Base-by-base conservation (phyloP, 2,797 vertebrate genomes). In the Galagoides demidoff region DNA sequence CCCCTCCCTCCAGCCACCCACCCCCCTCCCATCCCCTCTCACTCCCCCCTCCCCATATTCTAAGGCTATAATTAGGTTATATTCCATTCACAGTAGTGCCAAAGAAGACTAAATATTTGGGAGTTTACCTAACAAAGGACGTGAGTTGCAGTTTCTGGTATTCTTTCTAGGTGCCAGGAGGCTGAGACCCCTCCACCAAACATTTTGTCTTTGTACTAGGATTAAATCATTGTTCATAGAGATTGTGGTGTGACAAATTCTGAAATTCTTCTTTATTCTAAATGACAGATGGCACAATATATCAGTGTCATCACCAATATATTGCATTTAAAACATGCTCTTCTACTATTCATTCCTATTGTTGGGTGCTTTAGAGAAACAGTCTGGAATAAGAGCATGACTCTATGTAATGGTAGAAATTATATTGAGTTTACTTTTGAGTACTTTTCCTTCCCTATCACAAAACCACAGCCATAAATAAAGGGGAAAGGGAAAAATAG, bases 261-360 rank as follows among this genome's bases (percentile, higher is more conserved):
- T 81, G 45, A 94, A 88, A 59, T 57, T 63, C 7, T 43, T 76
- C 49, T 93, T 94, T 89, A 93, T 85, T 88, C 77, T 85, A 61
- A 95, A 74, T 96, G 79, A 87, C 31, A 90, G 78, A 76, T 88
- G 52, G 34, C 81, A 95, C 76, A 34, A 66, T 34, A 39, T 55
- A 57, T 63, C 29, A 93, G 17, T 39, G 19, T 68, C 77, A 85
- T 27, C 59, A 55, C 20, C 52, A 94, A 79, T 92, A 57, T 39
- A 66, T 17, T 92, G 16, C n/a, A 64, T 70, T 93, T 95, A 85
- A 90, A 96, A 70, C 19, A 39, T 61, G 17, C 16, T 76, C 12
- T 83, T 76, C 12, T 83, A 22, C 57, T 76, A 34, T 68, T 77
- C 64, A 57, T 66, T 20, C 68, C 13, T 0, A 14, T 10, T 52